Percentiles rank a stretch among this genome's conserved stretches.
Evolutionary conservation across 2,797 vertebrate species (phyloP).

Genomic region (Propithecus deckenii): DNA sequence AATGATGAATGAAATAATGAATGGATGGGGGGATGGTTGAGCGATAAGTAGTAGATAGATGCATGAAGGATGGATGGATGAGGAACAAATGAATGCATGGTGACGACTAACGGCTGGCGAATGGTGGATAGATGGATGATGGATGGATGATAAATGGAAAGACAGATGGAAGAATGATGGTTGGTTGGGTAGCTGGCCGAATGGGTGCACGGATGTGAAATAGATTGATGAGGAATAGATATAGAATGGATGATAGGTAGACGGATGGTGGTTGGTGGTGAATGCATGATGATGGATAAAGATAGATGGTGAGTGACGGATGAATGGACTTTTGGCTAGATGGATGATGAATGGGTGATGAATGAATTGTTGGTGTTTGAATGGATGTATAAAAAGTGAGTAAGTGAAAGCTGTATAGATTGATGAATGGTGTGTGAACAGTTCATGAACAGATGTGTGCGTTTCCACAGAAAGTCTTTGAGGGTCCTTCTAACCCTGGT

Average conservation of each 20-base stretch:
- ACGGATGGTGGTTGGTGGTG: background rate
- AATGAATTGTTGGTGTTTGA: conserved; percentile 28
- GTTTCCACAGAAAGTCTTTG: background rate
- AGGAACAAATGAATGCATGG: background rate
- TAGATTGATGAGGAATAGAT: background rate
- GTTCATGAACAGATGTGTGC: background rate
- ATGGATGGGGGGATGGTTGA: background rate
- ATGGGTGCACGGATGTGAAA: background rate
- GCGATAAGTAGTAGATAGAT: background rate
- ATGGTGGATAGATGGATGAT: background rate
- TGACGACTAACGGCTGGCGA: background rate
- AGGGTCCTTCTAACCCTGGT: background rate
- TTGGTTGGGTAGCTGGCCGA: background rate
- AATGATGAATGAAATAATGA: background rate
- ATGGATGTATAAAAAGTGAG: background rate
- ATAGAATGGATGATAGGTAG: background rate
- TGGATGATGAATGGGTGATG: background rate
- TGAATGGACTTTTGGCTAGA: background rate
- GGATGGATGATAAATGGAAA: background rate
- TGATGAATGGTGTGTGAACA: background rate
- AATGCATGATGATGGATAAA: background rate
- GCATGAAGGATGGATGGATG: background rate
- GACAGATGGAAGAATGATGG: background rate
- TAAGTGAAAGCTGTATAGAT: background rate
- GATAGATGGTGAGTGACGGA: background rate